These are phyloP conservation scores for Tokudaia tokunoshimensis DNA, from an alignment of 2,797 vertebrate species.

Conservation along the genomic window DNA sequence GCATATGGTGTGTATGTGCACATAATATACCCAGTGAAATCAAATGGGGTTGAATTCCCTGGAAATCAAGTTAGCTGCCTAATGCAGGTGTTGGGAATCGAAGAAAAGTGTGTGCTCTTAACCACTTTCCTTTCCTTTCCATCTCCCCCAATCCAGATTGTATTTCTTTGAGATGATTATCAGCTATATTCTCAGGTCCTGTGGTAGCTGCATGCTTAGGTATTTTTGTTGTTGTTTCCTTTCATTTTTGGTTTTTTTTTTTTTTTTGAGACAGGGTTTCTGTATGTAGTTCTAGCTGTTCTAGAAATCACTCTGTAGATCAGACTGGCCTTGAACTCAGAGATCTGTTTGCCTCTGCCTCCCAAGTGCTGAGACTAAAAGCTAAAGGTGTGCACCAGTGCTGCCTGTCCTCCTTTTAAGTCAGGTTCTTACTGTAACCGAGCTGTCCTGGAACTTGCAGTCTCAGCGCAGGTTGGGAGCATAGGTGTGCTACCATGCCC, in stretches of 20 bases:
- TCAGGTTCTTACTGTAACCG: no score
- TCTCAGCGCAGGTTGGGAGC: no score
- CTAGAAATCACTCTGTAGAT: no score
- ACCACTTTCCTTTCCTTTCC: background rate
- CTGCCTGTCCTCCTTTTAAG: no score
- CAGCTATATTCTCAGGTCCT: background rate
- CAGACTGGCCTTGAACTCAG: no score
- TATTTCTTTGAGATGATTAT: no score
- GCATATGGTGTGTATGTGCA: background rate
- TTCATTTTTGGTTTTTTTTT: background rate
- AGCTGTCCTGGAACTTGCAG: no score
- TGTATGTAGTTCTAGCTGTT: background rate
- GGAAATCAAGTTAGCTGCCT: background rate
- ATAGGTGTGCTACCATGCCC: no score
- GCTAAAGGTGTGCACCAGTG: no score
- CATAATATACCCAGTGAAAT: background rate
- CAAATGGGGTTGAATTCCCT: background rate
- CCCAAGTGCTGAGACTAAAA: no score
- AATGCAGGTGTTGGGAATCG: background rate
- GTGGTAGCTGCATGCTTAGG: background rate
- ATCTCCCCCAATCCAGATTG: background rate
- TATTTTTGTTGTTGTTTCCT: background rate
- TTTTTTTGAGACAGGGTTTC: background rate
- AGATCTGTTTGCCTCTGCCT: no score
- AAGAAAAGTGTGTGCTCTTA: background rate